Evolutionary conservation across 2,797 vertebrate genomes (phyloP).

Genomic region (Argya squamiceps): DNA sequence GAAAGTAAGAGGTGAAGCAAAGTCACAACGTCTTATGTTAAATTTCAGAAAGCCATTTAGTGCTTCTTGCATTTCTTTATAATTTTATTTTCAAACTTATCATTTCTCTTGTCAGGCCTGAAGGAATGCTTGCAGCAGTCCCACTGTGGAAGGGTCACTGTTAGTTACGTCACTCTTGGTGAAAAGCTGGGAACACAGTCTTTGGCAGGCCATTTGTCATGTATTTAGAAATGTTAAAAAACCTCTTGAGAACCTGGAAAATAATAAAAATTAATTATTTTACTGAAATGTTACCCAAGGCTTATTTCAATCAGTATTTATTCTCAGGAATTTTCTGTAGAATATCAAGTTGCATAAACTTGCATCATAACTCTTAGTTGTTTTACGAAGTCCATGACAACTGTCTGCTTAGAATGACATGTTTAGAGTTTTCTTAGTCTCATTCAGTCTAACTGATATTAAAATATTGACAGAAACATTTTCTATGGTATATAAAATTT

Average conservation of each 20-base stretch:
- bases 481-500: conserved; percentile 5
- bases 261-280: background rate
- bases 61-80: background rate
- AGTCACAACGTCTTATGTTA: background rate
- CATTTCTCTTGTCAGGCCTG: background rate
- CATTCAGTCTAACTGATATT: conserved; percentile 37
- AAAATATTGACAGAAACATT: conserved; percentile 57
- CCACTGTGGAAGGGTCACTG: background rate
- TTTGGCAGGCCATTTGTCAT: background rate
- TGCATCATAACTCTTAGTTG: conserved; percentile 34
- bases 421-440: background rate
- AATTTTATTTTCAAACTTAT: background rate
- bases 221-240: background rate
- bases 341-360: background rate
- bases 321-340: background rate
- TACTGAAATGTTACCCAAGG: background rate
- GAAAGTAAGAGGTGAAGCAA: background rate
- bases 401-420: conserved; percentile 52
- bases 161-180: background rate
- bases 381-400: conserved; percentile 28
- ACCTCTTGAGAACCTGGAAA: background rate
- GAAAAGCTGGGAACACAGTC: background rate
- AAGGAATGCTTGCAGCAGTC: background rate
- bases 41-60: background rate
- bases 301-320: background rate